phyloP scores from a whole-genome alignment of 2,888 invertebrate species.

The Diadegma fenestrale region DNA sequence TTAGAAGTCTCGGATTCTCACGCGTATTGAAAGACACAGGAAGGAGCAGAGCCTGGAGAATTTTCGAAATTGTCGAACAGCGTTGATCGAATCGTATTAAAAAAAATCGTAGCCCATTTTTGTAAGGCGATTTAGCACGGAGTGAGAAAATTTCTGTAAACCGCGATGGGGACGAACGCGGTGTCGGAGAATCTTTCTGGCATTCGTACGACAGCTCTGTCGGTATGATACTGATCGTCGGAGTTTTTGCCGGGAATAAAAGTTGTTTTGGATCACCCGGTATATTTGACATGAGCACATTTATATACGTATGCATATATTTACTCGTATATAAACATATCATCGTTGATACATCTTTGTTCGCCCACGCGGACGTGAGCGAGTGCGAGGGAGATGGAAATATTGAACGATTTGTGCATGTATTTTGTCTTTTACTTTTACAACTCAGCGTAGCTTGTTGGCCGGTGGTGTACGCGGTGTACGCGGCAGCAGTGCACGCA shows the following conservation, averaged over 20 bases:
- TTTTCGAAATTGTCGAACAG: too few species aligned
- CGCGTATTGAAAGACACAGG: not conserved
- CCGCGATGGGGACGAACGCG: too few species aligned
- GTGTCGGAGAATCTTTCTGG: too few species aligned
- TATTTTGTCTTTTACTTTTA: conserved; percentile 42
- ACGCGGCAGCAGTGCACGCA: not conserved
- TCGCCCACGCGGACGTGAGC: conserved; percentile 75
- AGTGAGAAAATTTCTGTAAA: too few species aligned
- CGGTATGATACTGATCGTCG: too few species aligned
- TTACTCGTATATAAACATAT: not conserved
- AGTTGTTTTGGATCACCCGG: conserved; percentile 14
- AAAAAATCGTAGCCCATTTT: too few species aligned
- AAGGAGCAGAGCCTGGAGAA: too few species aligned
- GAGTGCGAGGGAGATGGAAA: conserved; percentile 63
- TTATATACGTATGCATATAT: not conserved
- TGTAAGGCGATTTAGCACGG: too few species aligned
- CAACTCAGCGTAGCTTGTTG: conserved; percentile 26
- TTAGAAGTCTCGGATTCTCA: conserved; percentile 1
- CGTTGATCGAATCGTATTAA: too few species aligned
- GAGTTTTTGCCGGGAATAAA: too few species aligned
- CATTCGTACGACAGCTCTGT: too few species aligned
- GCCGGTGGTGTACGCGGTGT: too few species aligned
- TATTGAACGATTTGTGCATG: not conserved
- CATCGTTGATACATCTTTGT: not conserved
- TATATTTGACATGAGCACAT: not conserved